phyloP scores from a whole-genome alignment of 1,140 invertebrate genomes.

The Cepaea nemoralis region DNA sequence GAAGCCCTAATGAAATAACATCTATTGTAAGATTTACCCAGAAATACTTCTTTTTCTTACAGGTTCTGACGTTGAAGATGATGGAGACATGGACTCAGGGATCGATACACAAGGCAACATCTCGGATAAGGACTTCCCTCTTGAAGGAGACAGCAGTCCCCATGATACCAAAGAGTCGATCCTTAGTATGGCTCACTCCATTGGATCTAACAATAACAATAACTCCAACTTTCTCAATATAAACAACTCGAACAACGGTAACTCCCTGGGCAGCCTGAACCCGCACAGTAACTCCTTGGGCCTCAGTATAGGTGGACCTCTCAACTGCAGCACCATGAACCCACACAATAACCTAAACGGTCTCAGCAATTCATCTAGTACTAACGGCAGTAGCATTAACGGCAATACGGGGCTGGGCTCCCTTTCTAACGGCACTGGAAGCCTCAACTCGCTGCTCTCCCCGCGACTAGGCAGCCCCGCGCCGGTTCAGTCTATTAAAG shows the following conservation, averaged over 20 bases:
- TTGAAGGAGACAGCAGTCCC: constrained; percentile 56
- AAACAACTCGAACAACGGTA: constrained; percentile 37
- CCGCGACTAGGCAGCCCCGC: constrained; percentile 51
- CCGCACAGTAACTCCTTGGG: not conserved
- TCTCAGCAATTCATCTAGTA: not conserved
- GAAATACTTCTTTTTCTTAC: constrained; percentile 19
- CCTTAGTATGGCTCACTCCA: constrained; percentile 53
- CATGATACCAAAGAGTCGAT: constrained; percentile 59
- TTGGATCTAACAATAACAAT: constrained; percentile 52
- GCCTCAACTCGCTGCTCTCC: constrained; percentile 42
- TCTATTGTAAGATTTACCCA: no score
- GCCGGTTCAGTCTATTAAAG: constrained; percentile 47
- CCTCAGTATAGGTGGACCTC: not conserved
- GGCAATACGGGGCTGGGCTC: constrained; percentile 22
- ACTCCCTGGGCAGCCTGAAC: not conserved
- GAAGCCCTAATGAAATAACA: no score
- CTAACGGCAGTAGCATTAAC: constrained; percentile 24
- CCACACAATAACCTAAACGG: constrained; percentile 4
- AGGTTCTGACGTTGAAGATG: constrained; percentile 69
- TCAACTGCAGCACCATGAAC: constrained; percentile 24
- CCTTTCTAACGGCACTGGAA: constrained; percentile 29
- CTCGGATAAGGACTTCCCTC: constrained; percentile 61
- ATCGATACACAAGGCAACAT: constrained; percentile 59
- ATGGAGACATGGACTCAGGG: constrained; percentile 62
- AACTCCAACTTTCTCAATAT: constrained; percentile 40